phyloP scores from a whole-genome alignment of 2,113 vertebrate genomes.

The Leptosomus discolor region DNA sequence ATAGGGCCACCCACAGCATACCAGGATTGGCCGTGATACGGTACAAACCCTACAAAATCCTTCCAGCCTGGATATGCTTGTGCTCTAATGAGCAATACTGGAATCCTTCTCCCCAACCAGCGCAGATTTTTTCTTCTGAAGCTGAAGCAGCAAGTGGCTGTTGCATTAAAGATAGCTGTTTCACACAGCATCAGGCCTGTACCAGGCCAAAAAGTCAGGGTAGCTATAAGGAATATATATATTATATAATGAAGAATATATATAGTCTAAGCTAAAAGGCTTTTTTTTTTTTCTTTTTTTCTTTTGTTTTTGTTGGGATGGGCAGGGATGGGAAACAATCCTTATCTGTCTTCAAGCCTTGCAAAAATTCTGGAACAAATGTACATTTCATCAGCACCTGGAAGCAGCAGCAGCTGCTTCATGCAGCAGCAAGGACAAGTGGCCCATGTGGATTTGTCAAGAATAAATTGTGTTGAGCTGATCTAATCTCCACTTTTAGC shows the following conservation, averaged over 20 bases:
- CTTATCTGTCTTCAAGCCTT: background rate
- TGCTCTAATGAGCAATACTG: background rate
- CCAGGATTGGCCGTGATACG: background rate
- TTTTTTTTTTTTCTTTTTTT: too few species aligned
- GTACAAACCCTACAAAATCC: background rate
- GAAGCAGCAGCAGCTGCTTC: background rate
- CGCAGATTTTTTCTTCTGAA: background rate
- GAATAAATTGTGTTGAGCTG: slow-evolving; percentile 20
- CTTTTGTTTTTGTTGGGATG: background rate
- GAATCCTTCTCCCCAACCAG: background rate
- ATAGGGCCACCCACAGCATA: background rate
- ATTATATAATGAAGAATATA: too few species aligned
- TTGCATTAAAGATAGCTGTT: background rate
- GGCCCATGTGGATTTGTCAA: background rate
- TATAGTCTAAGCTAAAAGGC: background rate
- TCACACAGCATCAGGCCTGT: background rate
- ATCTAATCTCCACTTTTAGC: slow-evolving; percentile 18
- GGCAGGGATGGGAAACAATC: background rate
- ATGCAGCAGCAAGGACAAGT: background rate
- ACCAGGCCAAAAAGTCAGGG: background rate
- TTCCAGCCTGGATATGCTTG: background rate
- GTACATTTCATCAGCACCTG: background rate
- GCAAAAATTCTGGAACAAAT: background rate
- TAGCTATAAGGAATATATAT: background rate
- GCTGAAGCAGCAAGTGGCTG: background rate